These are phyloP conservation scores for Aphis gossypii DNA, from an alignment of 1,140 invertebrate species.

Conservation along the genomic window DNA sequence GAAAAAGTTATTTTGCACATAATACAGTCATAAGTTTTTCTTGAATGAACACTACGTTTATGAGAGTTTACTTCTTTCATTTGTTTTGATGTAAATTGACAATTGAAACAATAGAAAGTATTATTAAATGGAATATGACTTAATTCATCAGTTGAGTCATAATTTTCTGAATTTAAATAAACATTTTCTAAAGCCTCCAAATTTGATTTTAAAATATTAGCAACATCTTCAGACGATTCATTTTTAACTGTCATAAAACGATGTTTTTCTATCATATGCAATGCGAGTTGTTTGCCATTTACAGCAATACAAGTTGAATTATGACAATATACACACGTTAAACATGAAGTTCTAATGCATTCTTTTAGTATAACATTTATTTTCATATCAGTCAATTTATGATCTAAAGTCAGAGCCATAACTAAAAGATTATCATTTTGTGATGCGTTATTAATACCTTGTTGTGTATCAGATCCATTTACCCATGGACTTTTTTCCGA, in stretches of 20 bases:
- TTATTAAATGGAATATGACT: conserved; percentile 67
- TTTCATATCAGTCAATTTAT: conserved; percentile 75
- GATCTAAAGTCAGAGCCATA: conserved; percentile 77
- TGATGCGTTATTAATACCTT: background rate
- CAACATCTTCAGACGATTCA: conserved; percentile 75
- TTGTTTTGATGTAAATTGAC: conserved; percentile 75
- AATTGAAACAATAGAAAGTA: conserved; percentile 83
- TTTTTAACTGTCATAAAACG: conserved; percentile 76
- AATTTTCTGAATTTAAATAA: conserved; percentile 77
- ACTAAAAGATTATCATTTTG: conserved; percentile 63
- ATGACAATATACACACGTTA: conserved; percentile 81
- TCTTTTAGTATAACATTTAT: conserved; percentile 75
- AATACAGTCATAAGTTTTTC: conserved; percentile 78
- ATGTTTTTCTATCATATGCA: conserved; percentile 81
- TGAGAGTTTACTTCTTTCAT: conserved; percentile 85
- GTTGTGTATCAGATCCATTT: conserved; percentile 27
- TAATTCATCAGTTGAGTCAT: conserved; percentile 69
- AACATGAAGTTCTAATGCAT: conserved; percentile 73
- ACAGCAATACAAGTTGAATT: conserved; percentile 82
- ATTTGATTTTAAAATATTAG: conserved; percentile 71
- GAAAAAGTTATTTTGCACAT: conserved; percentile 87
- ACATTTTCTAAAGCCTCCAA: conserved; percentile 70
- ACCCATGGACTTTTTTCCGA: conserved; percentile 53
- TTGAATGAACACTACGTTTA: conserved; percentile 83
- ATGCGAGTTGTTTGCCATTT: conserved; percentile 77